Conservation (phyloP, 92 coral and sea anemone species). For the Nematostella vectensis region DNA sequence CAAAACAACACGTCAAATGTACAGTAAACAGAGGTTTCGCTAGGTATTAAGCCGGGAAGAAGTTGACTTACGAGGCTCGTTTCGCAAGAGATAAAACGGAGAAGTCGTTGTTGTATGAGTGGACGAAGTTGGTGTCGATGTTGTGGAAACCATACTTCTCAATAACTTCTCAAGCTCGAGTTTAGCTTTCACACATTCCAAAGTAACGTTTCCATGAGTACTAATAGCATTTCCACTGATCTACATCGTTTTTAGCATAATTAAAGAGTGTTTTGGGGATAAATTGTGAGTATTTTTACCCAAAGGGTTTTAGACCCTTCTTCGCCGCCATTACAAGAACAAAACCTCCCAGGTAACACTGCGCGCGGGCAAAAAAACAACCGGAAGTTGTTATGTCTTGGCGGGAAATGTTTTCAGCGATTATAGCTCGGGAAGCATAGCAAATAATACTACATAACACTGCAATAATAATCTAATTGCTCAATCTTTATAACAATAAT, state of each 20-base stretch:
- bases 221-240: too few relatives aligned
- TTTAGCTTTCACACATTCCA: not conserved
- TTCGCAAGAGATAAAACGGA: slow-evolving; percentile 70
- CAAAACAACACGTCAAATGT: not conserved
- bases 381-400: slow-evolving; percentile 23
- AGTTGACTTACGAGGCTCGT: slow-evolving; percentile 55
- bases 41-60: not conserved
- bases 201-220: too few relatives aligned
- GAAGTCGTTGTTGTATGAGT: slow-evolving; percentile 46
- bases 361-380: slow-evolving; percentile 34
- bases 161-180: too few relatives aligned
- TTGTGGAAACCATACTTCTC: slow-evolving; percentile 86
- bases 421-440: too few relatives aligned
- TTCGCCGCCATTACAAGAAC: slow-evolving; percentile 65
- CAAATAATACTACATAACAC: too few relatives aligned
- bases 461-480: too few relatives aligned
- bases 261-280: too few relatives aligned
- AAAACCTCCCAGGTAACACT: slow-evolving; percentile 46
- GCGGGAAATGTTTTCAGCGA: slow-evolving; percentile 19
- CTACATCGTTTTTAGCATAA: too few relatives aligned
- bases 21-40: not conserved
- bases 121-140: slow-evolving; percentile 73
- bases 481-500: too few relatives aligned
- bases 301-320: slow-evolving; percentile 5
- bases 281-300: slow-evolving; percentile 22